A percentile compares a stretch with the other conserved stretches of the same genome.
Evolutionary conservation across 1,140 invertebrate species (phyloP).

Genomic region (Drosophila kanapiae): DNA sequence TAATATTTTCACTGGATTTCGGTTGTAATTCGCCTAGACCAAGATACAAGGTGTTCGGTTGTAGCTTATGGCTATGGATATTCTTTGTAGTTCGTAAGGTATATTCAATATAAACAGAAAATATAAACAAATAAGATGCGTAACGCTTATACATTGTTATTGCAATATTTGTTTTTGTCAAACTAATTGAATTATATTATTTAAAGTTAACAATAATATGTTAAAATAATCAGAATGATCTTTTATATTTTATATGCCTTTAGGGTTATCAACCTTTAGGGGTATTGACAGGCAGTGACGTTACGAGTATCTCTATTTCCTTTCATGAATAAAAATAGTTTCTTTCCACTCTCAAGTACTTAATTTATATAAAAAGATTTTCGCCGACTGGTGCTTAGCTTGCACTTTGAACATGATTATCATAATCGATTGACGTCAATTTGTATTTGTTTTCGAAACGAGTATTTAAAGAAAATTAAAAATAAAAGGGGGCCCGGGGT

Average conservation of each 20-base stretch:
- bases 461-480: slow-evolving; percentile 10
- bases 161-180: too few species aligned
- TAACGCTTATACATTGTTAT: too few species aligned
- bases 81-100: too few species aligned
- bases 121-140: too few species aligned
- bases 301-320: background rate
- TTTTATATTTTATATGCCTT: background rate
- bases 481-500: background rate
- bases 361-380: slow-evolving; percentile 25
- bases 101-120: too few species aligned
- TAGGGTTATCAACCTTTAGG: background rate
- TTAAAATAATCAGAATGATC: background rate
- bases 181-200: too few species aligned
- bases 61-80: too few species aligned
- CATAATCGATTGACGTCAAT: slow-evolving; percentile 74
- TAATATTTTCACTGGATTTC: slow-evolving; percentile 12
- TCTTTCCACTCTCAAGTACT: slow-evolving; percentile 38
- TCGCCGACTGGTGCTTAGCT: slow-evolving; percentile 16
- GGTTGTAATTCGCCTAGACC: background rate
- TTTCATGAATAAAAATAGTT: slow-evolving; percentile 54
- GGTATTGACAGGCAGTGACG: background rate
- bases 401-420: slow-evolving; percentile 76
- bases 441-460: slow-evolving; percentile 60
- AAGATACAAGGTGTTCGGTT: too few species aligned
- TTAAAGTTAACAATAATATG: too few species aligned